phyloP scores from a whole-genome alignment of 2,888 invertebrate genomes.

The Drosophila ustulata region DNA sequence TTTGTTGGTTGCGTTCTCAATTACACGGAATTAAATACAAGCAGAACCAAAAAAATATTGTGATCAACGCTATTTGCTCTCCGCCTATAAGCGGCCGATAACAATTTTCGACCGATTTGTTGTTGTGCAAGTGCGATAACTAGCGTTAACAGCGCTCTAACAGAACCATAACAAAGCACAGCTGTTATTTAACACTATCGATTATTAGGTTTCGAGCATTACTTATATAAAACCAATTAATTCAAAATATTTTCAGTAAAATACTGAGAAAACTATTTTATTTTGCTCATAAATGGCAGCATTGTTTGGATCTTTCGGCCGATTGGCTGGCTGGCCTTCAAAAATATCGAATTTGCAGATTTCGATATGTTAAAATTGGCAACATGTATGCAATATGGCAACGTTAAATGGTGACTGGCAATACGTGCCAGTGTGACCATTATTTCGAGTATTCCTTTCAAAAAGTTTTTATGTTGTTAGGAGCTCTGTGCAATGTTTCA shows the following conservation, averaged over 20 bases:
- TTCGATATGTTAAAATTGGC: background rate
- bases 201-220: constrained; percentile 1
- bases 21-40: constrained; percentile 37
- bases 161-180: constrained; percentile 32
- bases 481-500: background rate
- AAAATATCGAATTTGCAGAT: constrained; percentile 20
- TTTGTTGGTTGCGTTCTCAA: constrained; percentile 30
- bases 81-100: constrained; percentile 58
- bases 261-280: background rate
- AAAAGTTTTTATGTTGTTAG: too few relatives aligned
- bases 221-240: background rate
- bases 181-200: constrained; percentile 43
- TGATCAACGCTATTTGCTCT: constrained; percentile 56
- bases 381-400: constrained; percentile 25
- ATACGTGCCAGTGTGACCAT: background rate
- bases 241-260: background rate
- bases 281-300: background rate
- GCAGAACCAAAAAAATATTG: constrained; percentile 28
- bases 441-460: background rate
- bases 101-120: constrained; percentile 28
- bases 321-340: background rate
- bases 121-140: constrained; percentile 53
- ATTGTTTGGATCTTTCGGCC: background rate
- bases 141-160: constrained; percentile 22
- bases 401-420: constrained; percentile 43